phyloP scores from a whole-genome alignment of 2,888 invertebrate genomes.

The Drosophila putrida region DNA sequence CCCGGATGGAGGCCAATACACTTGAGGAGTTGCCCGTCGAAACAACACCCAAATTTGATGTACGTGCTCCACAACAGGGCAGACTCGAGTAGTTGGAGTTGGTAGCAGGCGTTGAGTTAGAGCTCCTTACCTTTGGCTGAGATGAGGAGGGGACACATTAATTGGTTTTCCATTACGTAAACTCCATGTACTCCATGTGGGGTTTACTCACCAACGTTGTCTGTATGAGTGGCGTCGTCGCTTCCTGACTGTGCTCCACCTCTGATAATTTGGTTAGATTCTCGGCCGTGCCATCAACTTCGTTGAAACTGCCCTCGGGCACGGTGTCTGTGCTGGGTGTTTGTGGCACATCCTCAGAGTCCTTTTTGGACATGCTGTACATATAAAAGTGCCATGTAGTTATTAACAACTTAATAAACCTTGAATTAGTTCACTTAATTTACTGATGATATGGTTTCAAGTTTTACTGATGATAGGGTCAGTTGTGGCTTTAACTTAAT shows the following conservation, averaged over 20 bases:
- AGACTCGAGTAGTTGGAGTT: constrained; percentile 85
- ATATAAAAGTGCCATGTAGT: constrained; percentile 24
- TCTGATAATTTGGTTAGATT: constrained; percentile 73
- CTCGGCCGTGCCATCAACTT: constrained; percentile 72
- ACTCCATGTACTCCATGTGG: neutral
- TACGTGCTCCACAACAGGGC: constrained; percentile 83
- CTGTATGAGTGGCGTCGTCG: constrained; percentile 84
- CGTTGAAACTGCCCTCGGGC: constrained; percentile 78
- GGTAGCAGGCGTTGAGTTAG: constrained; percentile 73
- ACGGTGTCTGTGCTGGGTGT: constrained; percentile 77
- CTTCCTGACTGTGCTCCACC: constrained; percentile 66
- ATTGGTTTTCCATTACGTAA: constrained; percentile 57
- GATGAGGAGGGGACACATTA: constrained; percentile 29
- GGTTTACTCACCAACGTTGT: constrained; percentile 90
- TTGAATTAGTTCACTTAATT: constrained; percentile 4
- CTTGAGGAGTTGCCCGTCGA: constrained; percentile 56
- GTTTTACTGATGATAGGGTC: neutral
- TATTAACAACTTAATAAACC: constrained; percentile 22
- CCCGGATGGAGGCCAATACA: constrained; percentile 56
- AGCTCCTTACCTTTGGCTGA: constrained; percentile 84
- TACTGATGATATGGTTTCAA: neutral
- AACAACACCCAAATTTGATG: constrained; percentile 52
- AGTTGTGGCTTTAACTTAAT: neutral
- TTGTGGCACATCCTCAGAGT: constrained; percentile 82
- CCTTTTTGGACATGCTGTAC: constrained; percentile 78